Percentiles rank a stretch among this genome's conserved stretches.
phyloP scores from a whole-genome alignment of 2,113 vertebrate species.

The Callipepla californica region DNA sequence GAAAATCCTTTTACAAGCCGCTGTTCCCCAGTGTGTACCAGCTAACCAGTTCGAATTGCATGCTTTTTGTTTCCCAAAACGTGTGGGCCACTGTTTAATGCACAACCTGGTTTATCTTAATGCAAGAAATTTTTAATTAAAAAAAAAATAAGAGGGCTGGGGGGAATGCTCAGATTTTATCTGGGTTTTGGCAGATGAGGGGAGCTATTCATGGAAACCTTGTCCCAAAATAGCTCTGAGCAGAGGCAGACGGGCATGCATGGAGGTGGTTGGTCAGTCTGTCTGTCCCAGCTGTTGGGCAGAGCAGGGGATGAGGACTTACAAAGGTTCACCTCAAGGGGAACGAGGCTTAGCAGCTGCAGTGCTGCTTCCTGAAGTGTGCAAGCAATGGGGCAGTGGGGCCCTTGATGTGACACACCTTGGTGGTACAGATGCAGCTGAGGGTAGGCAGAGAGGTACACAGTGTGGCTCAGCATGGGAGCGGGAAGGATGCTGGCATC shows the following conservation, averaged over 20 bases:
- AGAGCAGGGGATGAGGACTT: not conserved
- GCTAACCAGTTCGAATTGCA: not conserved
- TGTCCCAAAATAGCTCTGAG: not conserved
- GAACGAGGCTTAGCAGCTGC: not conserved
- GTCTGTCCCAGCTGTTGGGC: not conserved
- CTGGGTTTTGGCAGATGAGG: constrained; percentile 10
- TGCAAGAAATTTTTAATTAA: not conserved
- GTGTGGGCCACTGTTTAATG: not conserved
- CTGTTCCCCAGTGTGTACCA: not conserved
- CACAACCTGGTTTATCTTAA: not conserved
- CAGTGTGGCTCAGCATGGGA: not conserved
- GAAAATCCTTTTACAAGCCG: not conserved
- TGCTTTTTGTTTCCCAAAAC: constrained; percentile 9
- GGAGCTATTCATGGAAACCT: constrained; percentile 10
- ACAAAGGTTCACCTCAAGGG: not conserved
- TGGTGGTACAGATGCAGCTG: not conserved
- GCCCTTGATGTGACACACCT: not conserved
- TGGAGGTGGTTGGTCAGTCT: not conserved
- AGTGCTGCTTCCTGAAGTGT: not conserved
- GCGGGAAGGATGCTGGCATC: not conserved
- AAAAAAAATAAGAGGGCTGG: not conserved
- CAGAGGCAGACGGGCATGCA: not conserved
- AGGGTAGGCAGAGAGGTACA: not conserved
- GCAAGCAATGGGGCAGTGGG: not conserved
- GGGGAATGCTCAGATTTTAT: not conserved